These are phyloP conservation scores for Drosophila equinoxialis DNA, from an alignment of 1,140 invertebrate genomes.

Conservation along the genomic window DNA sequence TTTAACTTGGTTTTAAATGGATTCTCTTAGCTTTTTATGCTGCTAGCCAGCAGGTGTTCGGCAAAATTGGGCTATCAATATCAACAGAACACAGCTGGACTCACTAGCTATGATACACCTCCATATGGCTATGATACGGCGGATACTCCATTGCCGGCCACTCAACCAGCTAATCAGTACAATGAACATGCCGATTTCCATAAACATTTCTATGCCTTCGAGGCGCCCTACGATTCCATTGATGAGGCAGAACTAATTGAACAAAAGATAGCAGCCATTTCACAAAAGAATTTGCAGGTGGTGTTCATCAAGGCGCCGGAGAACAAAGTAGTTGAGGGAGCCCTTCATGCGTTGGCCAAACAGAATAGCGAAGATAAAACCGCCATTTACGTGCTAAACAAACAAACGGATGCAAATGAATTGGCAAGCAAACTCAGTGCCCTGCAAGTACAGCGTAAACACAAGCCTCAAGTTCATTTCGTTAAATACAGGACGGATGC, in stretches of 20 bases:
- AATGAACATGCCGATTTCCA: slow-evolving; percentile 54
- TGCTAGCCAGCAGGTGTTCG: slow-evolving; percentile 39
- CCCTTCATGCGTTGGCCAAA: slow-evolving; percentile 63
- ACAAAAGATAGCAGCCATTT: slow-evolving; percentile 38
- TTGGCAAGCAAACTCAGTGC: slow-evolving; percentile 67
- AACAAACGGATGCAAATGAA: slow-evolving; percentile 71
- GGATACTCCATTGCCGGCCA: not conserved
- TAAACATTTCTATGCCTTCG: slow-evolving; percentile 75
- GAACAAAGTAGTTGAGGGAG: slow-evolving; percentile 68
- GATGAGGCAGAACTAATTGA: slow-evolving; percentile 53
- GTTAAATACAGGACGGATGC: slow-evolving; percentile 79
- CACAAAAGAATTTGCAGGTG: slow-evolving; percentile 73
- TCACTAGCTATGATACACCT: slow-evolving; percentile 25
- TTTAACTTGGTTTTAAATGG: not conserved
- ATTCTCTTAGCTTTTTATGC: slow-evolving; percentile 42
- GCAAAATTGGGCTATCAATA: slow-evolving; percentile 65
- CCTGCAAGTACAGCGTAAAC: slow-evolving; percentile 44
- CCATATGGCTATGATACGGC: slow-evolving; percentile 21
- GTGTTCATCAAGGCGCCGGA: slow-evolving; percentile 78
- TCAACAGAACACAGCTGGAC: slow-evolving; percentile 24
- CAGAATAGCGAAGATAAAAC: slow-evolving; percentile 72
- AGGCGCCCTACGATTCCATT: slow-evolving; percentile 58
- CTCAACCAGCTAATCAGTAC: slow-evolving; percentile 26
- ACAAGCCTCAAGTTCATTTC: slow-evolving; percentile 78
- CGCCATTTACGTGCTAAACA: slow-evolving; percentile 77